phyloP scores from a whole-genome alignment of 1,140 invertebrate species.

The Zaprionus ghesquierei region DNA sequence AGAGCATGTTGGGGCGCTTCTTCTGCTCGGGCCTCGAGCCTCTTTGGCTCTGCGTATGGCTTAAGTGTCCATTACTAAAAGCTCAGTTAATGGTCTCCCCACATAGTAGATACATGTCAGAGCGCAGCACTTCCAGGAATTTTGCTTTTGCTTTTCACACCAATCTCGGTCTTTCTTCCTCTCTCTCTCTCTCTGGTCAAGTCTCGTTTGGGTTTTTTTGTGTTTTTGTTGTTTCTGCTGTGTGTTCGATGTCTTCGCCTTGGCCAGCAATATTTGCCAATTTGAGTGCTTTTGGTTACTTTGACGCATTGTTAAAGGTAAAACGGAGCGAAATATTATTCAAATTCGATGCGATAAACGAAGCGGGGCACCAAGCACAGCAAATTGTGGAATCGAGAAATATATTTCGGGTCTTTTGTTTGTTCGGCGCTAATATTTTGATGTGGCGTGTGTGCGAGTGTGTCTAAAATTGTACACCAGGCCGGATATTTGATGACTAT shows the following conservation, averaged over 20 bases:
- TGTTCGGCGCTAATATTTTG: slow-evolving; percentile 64
- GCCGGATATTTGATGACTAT: slow-evolving; percentile 76
- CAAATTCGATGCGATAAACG: slow-evolving; percentile 54
- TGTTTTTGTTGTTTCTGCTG: too few relatives aligned
- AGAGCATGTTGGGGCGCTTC: neutral
- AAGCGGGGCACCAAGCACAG: neutral
- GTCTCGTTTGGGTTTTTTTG: neutral
- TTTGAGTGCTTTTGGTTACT: slow-evolving; percentile 70
- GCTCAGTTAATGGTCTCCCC: slow-evolving; percentile 51
- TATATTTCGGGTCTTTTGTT: slow-evolving; percentile 42
- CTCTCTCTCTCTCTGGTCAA: neutral
- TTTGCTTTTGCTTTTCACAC: slow-evolving; percentile 65
- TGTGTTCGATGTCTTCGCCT: slow-evolving; percentile 27
- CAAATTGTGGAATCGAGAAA: neutral
- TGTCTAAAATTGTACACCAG: slow-evolving; percentile 46
- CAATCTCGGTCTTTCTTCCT: slow-evolving; percentile 22
- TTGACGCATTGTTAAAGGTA: slow-evolving; percentile 51
- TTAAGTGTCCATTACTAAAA: slow-evolving; percentile 50
- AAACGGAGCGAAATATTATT: slow-evolving; percentile 49
- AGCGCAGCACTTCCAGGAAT: slow-evolving; percentile 56
- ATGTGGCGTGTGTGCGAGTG: slow-evolving; percentile 37
- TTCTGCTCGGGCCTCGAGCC: neutral
- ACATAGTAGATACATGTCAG: slow-evolving; percentile 35
- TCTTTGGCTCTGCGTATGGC: slow-evolving; percentile 8
- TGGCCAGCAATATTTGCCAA: slow-evolving; percentile 56